Evolutionary conservation across 2,797 vertebrate genomes (phyloP), one percentile per base, ranked within the genome.

Genomic region (Jordanella pulchra): DNA sequence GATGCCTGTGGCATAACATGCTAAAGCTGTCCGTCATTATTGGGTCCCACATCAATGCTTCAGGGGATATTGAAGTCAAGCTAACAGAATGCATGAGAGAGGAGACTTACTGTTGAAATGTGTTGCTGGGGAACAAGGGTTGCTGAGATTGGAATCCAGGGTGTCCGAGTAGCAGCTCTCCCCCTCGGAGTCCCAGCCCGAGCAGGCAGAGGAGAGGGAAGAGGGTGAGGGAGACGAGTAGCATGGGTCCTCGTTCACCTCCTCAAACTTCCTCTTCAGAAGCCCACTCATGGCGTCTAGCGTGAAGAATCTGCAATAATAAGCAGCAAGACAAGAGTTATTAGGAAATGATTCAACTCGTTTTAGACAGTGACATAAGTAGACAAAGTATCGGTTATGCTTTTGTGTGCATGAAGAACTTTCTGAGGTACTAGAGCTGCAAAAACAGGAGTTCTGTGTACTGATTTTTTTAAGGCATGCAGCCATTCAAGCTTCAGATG

Each of bases 201-300:
- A 97, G 35, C 93, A 94, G 11, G 95, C 96, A 0, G 96, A 96
- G 69, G 95, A 97, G 79, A 96, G 92, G 63, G 90, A 94, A 61
- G 92, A 93, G 77, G 95, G 95, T 0, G 89, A 92, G 79, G 95
- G 60, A 27, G 60, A 64, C 13, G 60, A 96, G 87, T 95, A 97
- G 83, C 95, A 96, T 7, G 88, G 93, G 81, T 98, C 96, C 69
- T 98, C 97, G 69, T 96, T 96, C 93, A 99, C 91, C 93, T 97
- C 96, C 90, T 97, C 96, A 42, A 96, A 97, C 93, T 99, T 99
- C 93, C 98, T 97, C 95, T 99, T 99, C 86, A 97, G 93, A 77
- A 96, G 89, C 81, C 96, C 96, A 9, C 95, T 96, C 98, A 99
- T 99, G 95, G 94, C 90, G 91, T 82, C 84, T 44, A 1, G 60